Percentiles rank a stretch among this genome's conserved stretches.
Conservation (phyloP, 2,888 invertebrate genomes). For the Sepiola atlantica region DNA sequence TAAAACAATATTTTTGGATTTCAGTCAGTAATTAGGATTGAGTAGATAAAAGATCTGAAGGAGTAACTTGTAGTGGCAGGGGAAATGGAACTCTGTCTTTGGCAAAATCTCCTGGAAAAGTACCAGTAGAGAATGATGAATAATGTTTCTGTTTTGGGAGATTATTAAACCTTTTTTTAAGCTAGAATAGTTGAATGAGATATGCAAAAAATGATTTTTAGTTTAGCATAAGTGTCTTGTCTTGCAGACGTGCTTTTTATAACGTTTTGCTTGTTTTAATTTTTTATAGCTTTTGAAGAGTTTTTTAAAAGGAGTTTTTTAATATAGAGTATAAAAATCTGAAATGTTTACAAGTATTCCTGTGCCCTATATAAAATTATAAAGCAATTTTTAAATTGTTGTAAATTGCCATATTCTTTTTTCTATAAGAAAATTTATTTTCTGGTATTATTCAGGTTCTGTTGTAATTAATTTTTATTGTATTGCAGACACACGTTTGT, state of each 20-base stretch:
- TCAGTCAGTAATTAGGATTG: neutral
- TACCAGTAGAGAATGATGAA: neutral
- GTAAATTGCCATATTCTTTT: too few species aligned
- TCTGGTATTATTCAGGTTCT: too few species aligned
- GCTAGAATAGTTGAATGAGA: neutral
- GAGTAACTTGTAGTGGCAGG: neutral
- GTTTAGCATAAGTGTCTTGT: neutral
- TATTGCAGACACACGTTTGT: too few species aligned
- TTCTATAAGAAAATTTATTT: too few species aligned
- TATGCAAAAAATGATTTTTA: neutral
- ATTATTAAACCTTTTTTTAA: neutral
- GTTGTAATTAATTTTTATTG: too few species aligned
- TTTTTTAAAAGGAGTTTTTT: too few species aligned
- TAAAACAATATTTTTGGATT: neutral
- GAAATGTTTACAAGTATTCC: too few species aligned
- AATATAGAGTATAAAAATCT: too few species aligned
- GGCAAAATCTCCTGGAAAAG: neutral
- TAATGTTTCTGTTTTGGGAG: neutral
- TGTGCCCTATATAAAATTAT: too few species aligned
- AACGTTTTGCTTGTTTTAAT: neutral
- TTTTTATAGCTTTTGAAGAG: too few species aligned
- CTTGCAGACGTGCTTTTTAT: neutral
- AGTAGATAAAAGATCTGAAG: neutral
- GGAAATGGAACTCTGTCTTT: neutral
- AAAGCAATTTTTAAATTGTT: too few species aligned